Conservation (phyloP, 2,888 invertebrate genomes). For the Drosophila mimetica region DNA sequence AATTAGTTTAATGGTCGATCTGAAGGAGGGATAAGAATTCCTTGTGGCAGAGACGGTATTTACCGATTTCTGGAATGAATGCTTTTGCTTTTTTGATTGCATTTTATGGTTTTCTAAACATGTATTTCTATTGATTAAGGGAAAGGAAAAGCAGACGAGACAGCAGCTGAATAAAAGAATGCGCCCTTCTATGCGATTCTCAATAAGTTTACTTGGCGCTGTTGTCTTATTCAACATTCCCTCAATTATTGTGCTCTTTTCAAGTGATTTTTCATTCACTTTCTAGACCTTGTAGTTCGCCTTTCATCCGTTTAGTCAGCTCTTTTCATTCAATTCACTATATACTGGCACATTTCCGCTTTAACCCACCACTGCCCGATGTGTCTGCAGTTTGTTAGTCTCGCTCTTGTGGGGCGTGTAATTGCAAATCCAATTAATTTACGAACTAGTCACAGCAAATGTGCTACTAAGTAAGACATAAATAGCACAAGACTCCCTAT, state of each 20-base stretch:
- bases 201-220: not conserved
- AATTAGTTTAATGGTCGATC: slow-evolving; percentile 65
- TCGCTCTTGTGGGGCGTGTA: slow-evolving; percentile 57
- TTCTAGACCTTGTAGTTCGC: slow-evolving; percentile 10
- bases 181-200: slow-evolving; percentile 6
- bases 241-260: slow-evolving; percentile 11
- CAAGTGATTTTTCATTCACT: slow-evolving; percentile 8
- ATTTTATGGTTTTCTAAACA: not conserved
- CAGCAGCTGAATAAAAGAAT: no score
- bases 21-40: slow-evolving; percentile 12
- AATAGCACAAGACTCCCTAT: slow-evolving; percentile 65
- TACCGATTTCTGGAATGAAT: not conserved
- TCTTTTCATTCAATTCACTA: slow-evolving; percentile 13
- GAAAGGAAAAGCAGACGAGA: not conserved
- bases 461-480: slow-evolving; percentile 76
- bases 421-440: slow-evolving; percentile 81
- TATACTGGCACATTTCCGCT: not conserved
- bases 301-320: slow-evolving; percentile 13
- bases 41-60: not conserved
- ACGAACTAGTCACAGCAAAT: slow-evolving; percentile 75
- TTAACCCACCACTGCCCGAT: slow-evolving; percentile 5
- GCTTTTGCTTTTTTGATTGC: slow-evolving; percentile 13
- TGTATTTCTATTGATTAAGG: slow-evolving; percentile 6
- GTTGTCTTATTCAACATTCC: slow-evolving; percentile 2
- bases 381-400: slow-evolving; percentile 10